Conservation (phyloP, 1,140 invertebrate genomes). For the Ostrea denselamellosa region DNA sequence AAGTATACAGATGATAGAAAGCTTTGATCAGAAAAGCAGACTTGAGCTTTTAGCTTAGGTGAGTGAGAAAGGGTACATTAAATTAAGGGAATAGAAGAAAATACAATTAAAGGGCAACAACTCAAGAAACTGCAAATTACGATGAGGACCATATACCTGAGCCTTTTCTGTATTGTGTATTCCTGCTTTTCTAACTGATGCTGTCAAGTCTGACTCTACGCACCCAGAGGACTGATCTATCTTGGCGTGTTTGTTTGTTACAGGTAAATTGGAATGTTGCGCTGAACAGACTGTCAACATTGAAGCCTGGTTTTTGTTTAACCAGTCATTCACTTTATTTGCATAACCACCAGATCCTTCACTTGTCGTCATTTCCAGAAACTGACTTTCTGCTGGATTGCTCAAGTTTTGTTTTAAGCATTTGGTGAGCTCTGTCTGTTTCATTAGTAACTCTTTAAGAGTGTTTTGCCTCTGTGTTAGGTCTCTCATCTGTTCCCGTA, state of each 20-base stretch:
- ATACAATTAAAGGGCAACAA: background rate
- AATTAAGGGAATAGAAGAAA: background rate
- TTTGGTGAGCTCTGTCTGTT: background rate
- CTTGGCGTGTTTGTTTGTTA: background rate
- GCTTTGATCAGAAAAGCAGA: too few species aligned
- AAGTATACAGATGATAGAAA: too few species aligned
- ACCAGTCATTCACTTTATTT: slow-evolving; percentile 12
- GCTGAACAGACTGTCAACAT: background rate
- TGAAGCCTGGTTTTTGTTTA: background rate
- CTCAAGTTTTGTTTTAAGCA: background rate
- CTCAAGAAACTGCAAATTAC: background rate
- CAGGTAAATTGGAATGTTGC: background rate
- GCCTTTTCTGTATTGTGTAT: background rate
- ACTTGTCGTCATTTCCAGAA: background rate
- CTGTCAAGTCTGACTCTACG: background rate
- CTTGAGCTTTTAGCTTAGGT: too few species aligned
- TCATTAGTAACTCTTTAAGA: background rate
- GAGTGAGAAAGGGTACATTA: too few species aligned
- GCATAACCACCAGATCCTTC: background rate
- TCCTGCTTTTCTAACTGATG: background rate
- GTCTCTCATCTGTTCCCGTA: slow-evolving; percentile 8
- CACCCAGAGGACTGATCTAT: background rate
- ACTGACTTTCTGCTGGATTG: background rate
- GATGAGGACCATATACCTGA: background rate
- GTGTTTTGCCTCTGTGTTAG: background rate